Evolutionary conservation across 2,888 invertebrate species (phyloP).

Genomic region (Lasioglossum calceatum): DNA sequence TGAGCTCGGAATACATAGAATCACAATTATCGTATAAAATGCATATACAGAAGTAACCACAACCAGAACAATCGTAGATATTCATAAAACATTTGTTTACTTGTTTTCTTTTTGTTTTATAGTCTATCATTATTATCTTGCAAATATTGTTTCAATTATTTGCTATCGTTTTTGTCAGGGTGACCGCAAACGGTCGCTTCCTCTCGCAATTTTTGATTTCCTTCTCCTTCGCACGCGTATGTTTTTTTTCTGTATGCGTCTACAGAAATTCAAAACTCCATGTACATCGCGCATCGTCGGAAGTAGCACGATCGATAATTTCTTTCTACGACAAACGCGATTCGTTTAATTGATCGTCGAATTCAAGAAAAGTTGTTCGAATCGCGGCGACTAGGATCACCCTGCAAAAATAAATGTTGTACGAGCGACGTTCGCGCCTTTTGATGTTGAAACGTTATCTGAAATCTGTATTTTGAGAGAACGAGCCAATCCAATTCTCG

Average conservation of each 20-base stretch:
- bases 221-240: not conserved
- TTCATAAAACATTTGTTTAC: conserved; percentile 50
- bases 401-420: conserved; percentile 56
- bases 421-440: conserved; percentile 58
- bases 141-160: conserved; percentile 65
- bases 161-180: conserved; percentile 29
- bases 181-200: conserved; percentile 22
- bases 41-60: conserved; percentile 70
- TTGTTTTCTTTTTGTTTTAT: conserved; percentile 47
- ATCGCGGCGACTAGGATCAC: conserved; percentile 32
- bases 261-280: not conserved
- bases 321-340: not conserved
- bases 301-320: not conserved
- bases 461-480: conserved; percentile 29
- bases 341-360: not conserved
- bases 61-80: conserved; percentile 67
- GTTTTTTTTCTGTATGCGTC: not conserved
- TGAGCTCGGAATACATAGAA: conserved; percentile 48
- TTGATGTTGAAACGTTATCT: not conserved
- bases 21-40: conserved; percentile 62
- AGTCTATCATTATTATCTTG: conserved; percentile 71
- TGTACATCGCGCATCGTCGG: not conserved
- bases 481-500: conserved; percentile 30
- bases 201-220: not conserved
- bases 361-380: not conserved